A percentile compares a stretch with the other conserved stretches of the same genome.
phyloP scores from a whole-genome alignment of 2,113 vertebrate species.

The Erythrolamprus reginae region DNA sequence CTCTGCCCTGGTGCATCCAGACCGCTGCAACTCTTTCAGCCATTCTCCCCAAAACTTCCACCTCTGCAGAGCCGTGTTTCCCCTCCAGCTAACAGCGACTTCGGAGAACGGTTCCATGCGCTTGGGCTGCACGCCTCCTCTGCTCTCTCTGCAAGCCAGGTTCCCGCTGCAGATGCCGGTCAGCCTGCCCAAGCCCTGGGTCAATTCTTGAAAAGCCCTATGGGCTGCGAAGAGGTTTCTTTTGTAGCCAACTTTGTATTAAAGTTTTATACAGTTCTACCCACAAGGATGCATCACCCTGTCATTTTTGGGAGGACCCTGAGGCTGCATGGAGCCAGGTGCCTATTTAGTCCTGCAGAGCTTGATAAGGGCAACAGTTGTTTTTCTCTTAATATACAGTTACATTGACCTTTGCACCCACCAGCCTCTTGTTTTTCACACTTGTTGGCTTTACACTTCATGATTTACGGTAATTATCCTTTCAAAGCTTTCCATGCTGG shows the following conservation, averaged over 20 bases:
- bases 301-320: background rate
- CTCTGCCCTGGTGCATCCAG: background rate
- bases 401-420: background rate
- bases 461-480: background rate
- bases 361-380: background rate
- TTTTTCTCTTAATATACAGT: background rate
- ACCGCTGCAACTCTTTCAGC: background rate
- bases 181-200: background rate
- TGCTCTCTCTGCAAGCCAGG: background rate
- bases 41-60: background rate
- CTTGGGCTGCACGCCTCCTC: background rate
- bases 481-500: background rate
- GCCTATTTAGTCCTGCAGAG: background rate
- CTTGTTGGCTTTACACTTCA: background rate
- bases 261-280: slow-evolving; percentile 55
- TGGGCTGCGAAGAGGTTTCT: background rate
- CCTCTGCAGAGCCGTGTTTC: background rate
- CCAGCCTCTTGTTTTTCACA: background rate
- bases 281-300: background rate
- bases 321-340: background rate
- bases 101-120: background rate
- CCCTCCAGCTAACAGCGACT: background rate
- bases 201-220: background rate
- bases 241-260: slow-evolving; percentile 39
- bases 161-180: background rate